phyloP scores from a whole-genome alignment of 2,888 invertebrate species.

The Branchellion lobata region DNA sequence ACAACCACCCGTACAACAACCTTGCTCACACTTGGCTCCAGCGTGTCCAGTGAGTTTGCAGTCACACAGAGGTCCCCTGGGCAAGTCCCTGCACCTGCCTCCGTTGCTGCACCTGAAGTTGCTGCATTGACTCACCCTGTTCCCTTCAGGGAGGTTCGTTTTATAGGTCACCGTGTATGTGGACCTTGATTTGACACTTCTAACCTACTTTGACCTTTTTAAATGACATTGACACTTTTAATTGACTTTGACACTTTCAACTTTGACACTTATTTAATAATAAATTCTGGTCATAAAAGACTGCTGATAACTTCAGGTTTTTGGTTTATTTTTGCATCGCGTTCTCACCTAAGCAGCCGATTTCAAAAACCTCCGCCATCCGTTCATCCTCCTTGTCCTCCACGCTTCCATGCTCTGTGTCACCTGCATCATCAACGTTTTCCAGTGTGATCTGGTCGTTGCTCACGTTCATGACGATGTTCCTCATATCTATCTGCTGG shows the following conservation, averaged over 20 bases:
- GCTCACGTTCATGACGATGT: neutral
- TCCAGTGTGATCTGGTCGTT: too few species aligned
- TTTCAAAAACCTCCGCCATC: neutral
- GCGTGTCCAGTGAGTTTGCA: slow-evolving; percentile 57
- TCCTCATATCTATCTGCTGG: neutral
- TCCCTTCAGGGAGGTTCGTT: neutral
- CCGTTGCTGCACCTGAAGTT: slow-evolving; percentile 53
- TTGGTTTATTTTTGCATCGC: too few species aligned
- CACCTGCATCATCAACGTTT: too few species aligned
- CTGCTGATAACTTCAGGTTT: too few species aligned
- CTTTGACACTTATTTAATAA: too few species aligned
- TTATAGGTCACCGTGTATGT: neutral
- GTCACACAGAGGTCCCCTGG: slow-evolving; percentile 54
- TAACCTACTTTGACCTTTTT: too few species aligned
- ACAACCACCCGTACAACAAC: slow-evolving; percentile 52
- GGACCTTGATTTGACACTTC: too few species aligned
- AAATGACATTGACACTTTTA: too few species aligned
- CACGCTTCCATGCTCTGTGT: too few species aligned
- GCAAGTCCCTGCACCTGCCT: slow-evolving; percentile 54
- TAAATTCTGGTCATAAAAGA: too few species aligned
- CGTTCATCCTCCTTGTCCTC: too few species aligned
- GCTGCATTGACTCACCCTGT: slow-evolving; percentile 49
- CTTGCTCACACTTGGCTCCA: slow-evolving; percentile 55
- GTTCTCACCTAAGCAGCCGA: slow-evolving; percentile 12
- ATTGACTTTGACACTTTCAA: too few species aligned